Evolutionary conservation across 1,140 invertebrate genomes (phyloP), one percentile per base, ranked within the genome.

Genomic region (Ostrea edulis): DNA sequence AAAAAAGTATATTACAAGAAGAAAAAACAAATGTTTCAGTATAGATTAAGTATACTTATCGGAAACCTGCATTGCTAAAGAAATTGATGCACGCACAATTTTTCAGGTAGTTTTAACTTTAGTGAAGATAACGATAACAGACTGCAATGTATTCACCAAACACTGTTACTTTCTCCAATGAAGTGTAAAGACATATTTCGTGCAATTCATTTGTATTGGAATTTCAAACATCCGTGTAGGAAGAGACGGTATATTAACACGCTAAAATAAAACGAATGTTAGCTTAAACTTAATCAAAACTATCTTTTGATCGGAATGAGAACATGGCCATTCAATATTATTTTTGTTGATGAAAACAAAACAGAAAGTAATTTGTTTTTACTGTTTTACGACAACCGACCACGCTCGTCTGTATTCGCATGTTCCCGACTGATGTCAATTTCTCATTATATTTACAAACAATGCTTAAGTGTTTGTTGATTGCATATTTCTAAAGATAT

Each of bases 321-420:
- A 77, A 77, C 14, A 22, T 14, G 68, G 22, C 55, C n/a, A 62
- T 62, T n/a, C 55, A 62, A 62, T 62, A 62, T 62, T 62, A n/a
- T 17, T 77, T 77, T 25, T 77, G 68, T 35, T 77, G 68, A 77
- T 77, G 68, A 77, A 77, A 77, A 77, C 68, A 77, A 77, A 77
- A 44, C 68, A 29, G 68, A 14, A 29, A 22, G 68, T 77, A 29
- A 17, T 44, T 77, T 77, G 29, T 77, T 77, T 14, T 29, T 17
- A 25, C 11, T 5, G 22, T 77, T 29, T 62, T 77, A 77, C 68
- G 68, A 77, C 25, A 77, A 77, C 25, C 22, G 29, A 35, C 22
- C 65, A 71, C 29, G 25, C 29, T 35, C 12, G 35, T 29, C 25
- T 14, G 22, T 0, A 25, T 12, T 77, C 68, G 35, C 25, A 14